phyloP scores from a whole-genome alignment of 2,113 vertebrate species.

The Podarcis raffonei region DNA sequence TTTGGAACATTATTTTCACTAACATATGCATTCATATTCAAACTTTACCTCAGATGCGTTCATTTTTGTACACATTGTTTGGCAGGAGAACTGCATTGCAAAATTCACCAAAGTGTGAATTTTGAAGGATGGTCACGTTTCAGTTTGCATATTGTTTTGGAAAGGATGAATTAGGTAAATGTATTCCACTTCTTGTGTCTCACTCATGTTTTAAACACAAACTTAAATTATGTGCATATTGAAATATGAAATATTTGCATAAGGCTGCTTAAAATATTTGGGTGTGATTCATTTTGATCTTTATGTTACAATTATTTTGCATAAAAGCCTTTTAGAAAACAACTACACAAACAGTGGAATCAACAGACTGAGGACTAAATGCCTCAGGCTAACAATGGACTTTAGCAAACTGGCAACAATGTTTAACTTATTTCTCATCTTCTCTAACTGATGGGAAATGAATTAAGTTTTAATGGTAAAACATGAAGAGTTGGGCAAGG shows the following conservation, averaged over 20 bases:
- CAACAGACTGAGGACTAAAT: background rate
- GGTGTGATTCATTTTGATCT: background rate
- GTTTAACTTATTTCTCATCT: slow-evolving; percentile 4
- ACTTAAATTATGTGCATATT: background rate
- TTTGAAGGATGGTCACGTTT: too few relatives aligned
- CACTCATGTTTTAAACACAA: background rate
- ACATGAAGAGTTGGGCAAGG: background rate
- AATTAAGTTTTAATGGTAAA: background rate
- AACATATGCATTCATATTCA: too few relatives aligned
- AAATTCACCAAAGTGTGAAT: too few relatives aligned
- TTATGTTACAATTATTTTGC: background rate
- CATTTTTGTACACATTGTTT: too few relatives aligned
- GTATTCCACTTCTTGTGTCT: background rate
- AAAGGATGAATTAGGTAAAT: too few relatives aligned
- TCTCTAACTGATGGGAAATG: background rate
- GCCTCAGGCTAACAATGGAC: background rate
- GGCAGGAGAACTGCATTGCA: too few relatives aligned
- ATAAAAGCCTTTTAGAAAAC: slow-evolving; percentile 7
- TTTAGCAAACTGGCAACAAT: background rate
- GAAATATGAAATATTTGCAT: background rate
- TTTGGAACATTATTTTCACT: too few relatives aligned
- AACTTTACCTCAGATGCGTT: too few relatives aligned
- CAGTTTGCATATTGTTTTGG: too few relatives aligned
- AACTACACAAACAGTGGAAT: background rate
- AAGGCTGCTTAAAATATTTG: background rate